A percentile compares a stretch with the other conserved stretches of the same genome.
These are phyloP conservation scores for Mimachlamys varia DNA, from an alignment of 2,888 invertebrate genomes.

Conservation along the genomic window DNA sequence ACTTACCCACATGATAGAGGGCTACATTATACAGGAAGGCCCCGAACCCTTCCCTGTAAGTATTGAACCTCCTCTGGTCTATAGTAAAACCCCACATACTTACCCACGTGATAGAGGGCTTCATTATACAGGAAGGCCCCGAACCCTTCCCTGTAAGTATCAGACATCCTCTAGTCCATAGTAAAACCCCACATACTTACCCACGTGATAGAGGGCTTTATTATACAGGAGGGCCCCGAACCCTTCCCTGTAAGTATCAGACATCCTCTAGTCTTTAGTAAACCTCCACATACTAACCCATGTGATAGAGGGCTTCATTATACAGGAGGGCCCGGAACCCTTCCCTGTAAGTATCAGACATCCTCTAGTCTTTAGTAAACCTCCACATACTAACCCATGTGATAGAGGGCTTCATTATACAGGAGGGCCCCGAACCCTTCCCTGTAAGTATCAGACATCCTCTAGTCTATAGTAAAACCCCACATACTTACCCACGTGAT, in stretches of 20 bases:
- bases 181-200: slow-evolving; percentile 97
- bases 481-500: slow-evolving; percentile 98
- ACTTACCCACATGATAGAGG: slow-evolving; percentile 97
- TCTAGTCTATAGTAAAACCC: slow-evolving; percentile 94
- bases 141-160: slow-evolving; percentile 82
- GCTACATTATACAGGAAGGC: slow-evolving; percentile 97
- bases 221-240: slow-evolving; percentile 93
- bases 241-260: slow-evolving; percentile 81
- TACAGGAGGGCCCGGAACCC: slow-evolving; percentile 90
- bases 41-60: slow-evolving; percentile 82
- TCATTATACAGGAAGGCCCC: slow-evolving; percentile 95
- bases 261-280: slow-evolving; percentile 87
- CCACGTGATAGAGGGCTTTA: slow-evolving; percentile 97
- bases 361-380: slow-evolving; percentile 90
- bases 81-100: slow-evolving; percentile 97
- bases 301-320: slow-evolving; percentile 97
- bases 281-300: slow-evolving; percentile 97
- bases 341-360: slow-evolving; percentile 79
- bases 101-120: slow-evolving; percentile 98
- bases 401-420: slow-evolving; percentile 97
- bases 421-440: slow-evolving; percentile 88
- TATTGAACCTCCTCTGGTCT: slow-evolving; percentile 83
- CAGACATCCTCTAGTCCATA: slow-evolving; percentile 84
- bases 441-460: slow-evolving; percentile 74
- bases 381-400: slow-evolving; percentile 97